Percentiles rank a stretch among this genome's conserved stretches.
phyloP scores from a whole-genome alignment of 2,113 vertebrate species.

The Merops nubicus region DNA sequence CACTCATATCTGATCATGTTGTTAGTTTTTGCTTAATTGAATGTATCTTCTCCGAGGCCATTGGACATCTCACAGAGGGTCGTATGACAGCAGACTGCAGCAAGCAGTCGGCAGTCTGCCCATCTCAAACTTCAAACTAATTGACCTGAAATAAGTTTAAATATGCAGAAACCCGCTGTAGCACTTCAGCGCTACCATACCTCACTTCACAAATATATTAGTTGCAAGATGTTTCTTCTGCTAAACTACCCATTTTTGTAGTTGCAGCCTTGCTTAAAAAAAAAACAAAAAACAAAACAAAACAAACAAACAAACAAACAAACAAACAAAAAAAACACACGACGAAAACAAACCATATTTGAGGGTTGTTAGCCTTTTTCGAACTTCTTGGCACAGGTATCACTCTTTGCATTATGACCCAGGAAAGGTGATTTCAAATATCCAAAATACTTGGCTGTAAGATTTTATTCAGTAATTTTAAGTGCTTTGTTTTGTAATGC shows the following conservation, averaged over 20 bases:
- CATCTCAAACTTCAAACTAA: conserved; percentile 34
- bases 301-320: too few relatives aligned
- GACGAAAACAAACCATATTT: too few relatives aligned
- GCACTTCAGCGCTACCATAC: conserved; percentile 71
- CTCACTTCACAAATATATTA: conserved; percentile 72
- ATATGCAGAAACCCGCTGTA: conserved; percentile 67
- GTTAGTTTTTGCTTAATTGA: conserved; percentile 70
- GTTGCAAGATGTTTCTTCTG: conserved; percentile 30
- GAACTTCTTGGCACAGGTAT: conserved; percentile 25
- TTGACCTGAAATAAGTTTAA: conserved; percentile 50
- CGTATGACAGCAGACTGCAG: conserved; percentile 13
- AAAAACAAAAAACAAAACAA: too few relatives aligned
- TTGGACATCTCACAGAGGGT: conserved; percentile 48
- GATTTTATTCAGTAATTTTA: conserved; percentile 50
- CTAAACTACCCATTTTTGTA: conserved; percentile 51
- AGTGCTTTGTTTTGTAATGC: conserved; percentile 72
- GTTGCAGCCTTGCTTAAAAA: conserved; percentile 65
- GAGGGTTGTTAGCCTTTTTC: conserved; percentile 56
- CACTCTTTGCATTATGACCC: conserved; percentile 61
- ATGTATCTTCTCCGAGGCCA: conserved; percentile 69
- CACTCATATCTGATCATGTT: conserved; percentile 65
- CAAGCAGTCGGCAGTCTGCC: conserved; percentile 50
- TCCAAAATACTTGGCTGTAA: conserved; percentile 67
- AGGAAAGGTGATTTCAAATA: conserved; percentile 64
- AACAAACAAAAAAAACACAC: too few relatives aligned